Conservation (phyloP, 2,888 invertebrate genomes). For the Drymonia ruficornis region DNA sequence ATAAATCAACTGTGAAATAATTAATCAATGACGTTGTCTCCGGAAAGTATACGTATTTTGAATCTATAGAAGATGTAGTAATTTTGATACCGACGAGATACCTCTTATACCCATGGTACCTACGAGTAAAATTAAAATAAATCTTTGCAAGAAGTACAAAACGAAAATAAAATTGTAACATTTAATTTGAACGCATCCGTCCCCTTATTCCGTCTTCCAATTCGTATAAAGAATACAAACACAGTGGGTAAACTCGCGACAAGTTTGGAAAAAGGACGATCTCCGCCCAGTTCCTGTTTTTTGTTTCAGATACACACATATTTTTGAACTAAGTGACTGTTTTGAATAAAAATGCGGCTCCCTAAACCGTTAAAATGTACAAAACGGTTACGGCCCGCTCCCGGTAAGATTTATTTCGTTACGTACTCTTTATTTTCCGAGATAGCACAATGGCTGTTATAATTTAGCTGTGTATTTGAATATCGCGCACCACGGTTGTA, state of each 20-base stretch:
- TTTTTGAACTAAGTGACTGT: conserved; percentile 83
- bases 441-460: conserved; percentile 37
- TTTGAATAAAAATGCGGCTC: conserved; percentile 83
- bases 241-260: conserved; percentile 30
- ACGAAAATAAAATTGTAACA: background rate
- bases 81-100: too few species aligned
- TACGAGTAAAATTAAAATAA: too few species aligned
- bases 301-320: conserved; percentile 78
- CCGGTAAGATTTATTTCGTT: conserved; percentile 62
- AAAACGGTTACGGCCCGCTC: conserved; percentile 52
- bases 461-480: conserved; percentile 16
- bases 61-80: too few species aligned
- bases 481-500: conserved; percentile 14
- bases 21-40: too few species aligned
- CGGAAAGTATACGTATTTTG: too few species aligned
- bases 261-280: conserved; percentile 63
- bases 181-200: conserved; percentile 2
- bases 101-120: too few species aligned
- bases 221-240: conserved; percentile 2
- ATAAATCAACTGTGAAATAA: too few species aligned
- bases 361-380: conserved; percentile 75
- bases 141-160: too few species aligned
- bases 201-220: conserved; percentile 2
- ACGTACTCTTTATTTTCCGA: conserved; percentile 46
- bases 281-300: conserved; percentile 74